These are phyloP conservation scores for Betta splendens DNA, from an alignment of 2,797 vertebrate genomes.

Conservation along the genomic window DNA sequence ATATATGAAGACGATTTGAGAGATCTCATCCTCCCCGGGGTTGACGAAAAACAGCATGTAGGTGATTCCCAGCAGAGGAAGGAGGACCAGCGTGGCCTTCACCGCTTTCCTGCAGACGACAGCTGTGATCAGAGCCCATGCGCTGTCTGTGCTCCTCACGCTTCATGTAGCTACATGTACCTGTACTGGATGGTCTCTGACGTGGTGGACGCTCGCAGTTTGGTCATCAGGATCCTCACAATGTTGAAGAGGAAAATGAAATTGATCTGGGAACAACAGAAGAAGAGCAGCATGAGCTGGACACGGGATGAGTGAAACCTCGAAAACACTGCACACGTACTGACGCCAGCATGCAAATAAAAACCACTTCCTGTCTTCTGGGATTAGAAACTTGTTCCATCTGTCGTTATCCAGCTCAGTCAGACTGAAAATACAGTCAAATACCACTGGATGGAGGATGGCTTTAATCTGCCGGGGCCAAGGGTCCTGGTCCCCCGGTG, in stretches of 20 bases:
- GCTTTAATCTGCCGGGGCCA: not conserved
- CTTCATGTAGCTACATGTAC: constrained; percentile 66
- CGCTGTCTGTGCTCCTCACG: too few relatives aligned
- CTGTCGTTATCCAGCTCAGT: too few relatives aligned
- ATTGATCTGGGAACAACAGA: constrained; percentile 83
- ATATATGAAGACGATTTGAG: constrained; percentile 92
- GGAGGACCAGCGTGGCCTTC: constrained; percentile 92
- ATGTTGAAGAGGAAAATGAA: constrained; percentile 98
- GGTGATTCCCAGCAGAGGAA: constrained; percentile 93
- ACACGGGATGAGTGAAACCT: too few relatives aligned
- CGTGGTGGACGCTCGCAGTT: constrained; percentile 93
- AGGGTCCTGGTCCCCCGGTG: not conserved
- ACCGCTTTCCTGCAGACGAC: constrained; percentile 87
- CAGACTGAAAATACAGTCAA: not conserved
- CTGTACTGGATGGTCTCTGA: constrained; percentile 97
- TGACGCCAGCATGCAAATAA: too few relatives aligned
- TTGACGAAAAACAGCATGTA: constrained; percentile 97
- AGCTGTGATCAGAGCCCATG: constrained; percentile 3
- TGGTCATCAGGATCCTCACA: constrained; percentile 95
- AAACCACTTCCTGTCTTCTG: not conserved
- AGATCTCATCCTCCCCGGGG: constrained; percentile 91
- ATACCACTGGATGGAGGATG: not conserved
- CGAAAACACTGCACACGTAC: too few relatives aligned
- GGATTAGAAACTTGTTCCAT: not conserved
- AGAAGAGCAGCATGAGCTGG: not conserved